Evolutionary conservation across 2,797 vertebrate species (phyloP).

Genomic region (Chrysocyon brachyurus): DNA sequence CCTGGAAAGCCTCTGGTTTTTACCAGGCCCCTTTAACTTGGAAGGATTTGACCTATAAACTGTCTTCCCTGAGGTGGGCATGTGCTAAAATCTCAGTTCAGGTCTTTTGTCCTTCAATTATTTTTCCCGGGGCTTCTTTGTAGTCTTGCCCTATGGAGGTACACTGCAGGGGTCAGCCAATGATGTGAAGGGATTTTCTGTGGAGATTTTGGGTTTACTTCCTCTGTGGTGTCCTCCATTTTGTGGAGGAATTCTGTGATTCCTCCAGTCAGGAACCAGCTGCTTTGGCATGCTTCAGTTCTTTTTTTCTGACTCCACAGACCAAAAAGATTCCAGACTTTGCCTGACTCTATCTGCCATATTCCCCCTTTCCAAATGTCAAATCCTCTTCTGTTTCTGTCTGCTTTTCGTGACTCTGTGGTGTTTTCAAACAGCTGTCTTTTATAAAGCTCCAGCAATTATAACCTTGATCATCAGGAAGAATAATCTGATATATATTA

Average conservation of each 20-base stretch:
- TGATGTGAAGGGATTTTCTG: neutral
- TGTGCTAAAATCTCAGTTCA: neutral
- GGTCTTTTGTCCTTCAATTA: neutral
- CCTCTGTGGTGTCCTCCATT: neutral
- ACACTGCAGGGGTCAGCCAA: neutral
- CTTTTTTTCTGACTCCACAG: neutral
- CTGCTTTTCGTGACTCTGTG: neutral
- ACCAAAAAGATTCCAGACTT: neutral
- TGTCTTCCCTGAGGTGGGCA: neutral
- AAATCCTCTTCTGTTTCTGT: neutral
- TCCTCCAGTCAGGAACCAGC: neutral
- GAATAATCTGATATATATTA: neutral
- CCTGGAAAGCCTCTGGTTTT: neutral
- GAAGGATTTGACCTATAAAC: too few relatives aligned
- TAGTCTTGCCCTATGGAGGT: neutral
- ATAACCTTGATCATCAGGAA: neutral
- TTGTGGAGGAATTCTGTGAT: neutral
- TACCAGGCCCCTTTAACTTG: neutral
- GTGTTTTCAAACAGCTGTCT: neutral
- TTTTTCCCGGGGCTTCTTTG: neutral
- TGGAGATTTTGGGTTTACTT: neutral
- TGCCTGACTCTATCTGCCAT: neutral
- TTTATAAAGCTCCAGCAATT: neutral
- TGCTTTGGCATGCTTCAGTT: neutral
- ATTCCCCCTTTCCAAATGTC: neutral